Conservation (phyloP, 2,888 invertebrate genomes). For the Resseliella maxima region DNA sequence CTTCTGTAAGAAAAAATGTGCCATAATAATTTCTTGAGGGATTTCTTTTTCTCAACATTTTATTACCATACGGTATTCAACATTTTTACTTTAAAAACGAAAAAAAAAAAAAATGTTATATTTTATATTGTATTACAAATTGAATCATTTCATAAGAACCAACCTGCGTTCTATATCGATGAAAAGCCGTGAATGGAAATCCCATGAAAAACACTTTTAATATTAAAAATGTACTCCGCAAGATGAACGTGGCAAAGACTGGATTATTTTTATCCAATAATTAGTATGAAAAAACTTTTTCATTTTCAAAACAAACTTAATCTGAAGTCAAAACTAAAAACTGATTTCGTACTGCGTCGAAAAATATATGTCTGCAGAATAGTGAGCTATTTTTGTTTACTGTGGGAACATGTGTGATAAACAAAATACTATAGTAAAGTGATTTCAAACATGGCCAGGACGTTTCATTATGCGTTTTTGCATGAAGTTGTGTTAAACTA, state of each 20-base stretch:
- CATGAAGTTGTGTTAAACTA: no score
- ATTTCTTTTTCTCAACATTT: no score
- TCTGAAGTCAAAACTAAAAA: no score
- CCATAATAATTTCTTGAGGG: no score
- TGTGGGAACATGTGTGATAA: background rate
- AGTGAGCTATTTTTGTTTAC: background rate
- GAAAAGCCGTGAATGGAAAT: constrained; percentile 62
- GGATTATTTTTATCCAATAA: constrained; percentile 57
- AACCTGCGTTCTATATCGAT: constrained; percentile 63
- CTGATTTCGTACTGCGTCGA: no score
- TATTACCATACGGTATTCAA: no score
- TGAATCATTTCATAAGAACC: background rate
- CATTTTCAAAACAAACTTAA: background rate
- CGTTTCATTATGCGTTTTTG: no score
- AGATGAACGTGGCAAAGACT: constrained; percentile 62
- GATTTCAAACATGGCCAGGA: background rate
- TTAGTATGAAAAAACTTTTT: constrained; percentile 30
- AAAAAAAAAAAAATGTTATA: no score
- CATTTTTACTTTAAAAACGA: no score
- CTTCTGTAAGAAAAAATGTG: constrained; percentile 62
- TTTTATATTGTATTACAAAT: no score
- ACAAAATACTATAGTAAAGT: no score
- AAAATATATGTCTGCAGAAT: no score
- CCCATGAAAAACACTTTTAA: constrained; percentile 64
- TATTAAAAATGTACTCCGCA: constrained; percentile 62